These are phyloP conservation scores for Laodelphax striatellus DNA, from an alignment of 1,140 invertebrate genomes.

Conservation along the genomic window DNA sequence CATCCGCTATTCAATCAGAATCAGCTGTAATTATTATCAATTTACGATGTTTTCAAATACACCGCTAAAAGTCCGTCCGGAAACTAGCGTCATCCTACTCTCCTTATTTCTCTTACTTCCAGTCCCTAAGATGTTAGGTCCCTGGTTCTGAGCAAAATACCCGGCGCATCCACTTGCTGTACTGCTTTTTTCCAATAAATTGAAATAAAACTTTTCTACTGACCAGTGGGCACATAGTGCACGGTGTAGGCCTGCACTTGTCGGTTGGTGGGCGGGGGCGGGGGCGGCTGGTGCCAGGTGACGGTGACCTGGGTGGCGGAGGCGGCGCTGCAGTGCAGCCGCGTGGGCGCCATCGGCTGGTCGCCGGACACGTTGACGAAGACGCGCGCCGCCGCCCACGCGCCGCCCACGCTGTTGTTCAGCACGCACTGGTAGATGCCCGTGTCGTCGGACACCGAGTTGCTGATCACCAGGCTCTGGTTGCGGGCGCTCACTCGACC, in stretches of 20 bases:
- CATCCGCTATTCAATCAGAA: no score
- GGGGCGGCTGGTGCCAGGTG: conserved; percentile 39
- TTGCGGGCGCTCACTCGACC: conserved; percentile 41
- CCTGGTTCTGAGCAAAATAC: no score
- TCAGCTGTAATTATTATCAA: no score
- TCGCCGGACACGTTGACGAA: conserved; percentile 38
- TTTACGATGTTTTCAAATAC: no score
- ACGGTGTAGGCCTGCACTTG: conserved; percentile 43
- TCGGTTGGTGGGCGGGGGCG: conserved; percentile 26
- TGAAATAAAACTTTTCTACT: no score
- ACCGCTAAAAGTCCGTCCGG: no score
- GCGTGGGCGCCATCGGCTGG: conserved; percentile 43
- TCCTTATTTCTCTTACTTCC: no score
- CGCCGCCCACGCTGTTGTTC: conserved; percentile 48
- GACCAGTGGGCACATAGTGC: conserved; percentile 46
- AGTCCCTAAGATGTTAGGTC: no score
- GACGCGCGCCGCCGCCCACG: conserved; percentile 44
- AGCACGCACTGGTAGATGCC: conserved; percentile 69
- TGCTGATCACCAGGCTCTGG: conserved; percentile 46
- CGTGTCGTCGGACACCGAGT: conserved; percentile 50
- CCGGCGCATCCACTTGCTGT: no score
- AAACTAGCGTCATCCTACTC: no score
- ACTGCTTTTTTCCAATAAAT: no score
- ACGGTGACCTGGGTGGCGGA: conserved; percentile 43
- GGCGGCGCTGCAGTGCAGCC: conserved; percentile 39